Conservation (phyloP, 1,140 invertebrate species). For the Drosophila pectinifera region DNA sequence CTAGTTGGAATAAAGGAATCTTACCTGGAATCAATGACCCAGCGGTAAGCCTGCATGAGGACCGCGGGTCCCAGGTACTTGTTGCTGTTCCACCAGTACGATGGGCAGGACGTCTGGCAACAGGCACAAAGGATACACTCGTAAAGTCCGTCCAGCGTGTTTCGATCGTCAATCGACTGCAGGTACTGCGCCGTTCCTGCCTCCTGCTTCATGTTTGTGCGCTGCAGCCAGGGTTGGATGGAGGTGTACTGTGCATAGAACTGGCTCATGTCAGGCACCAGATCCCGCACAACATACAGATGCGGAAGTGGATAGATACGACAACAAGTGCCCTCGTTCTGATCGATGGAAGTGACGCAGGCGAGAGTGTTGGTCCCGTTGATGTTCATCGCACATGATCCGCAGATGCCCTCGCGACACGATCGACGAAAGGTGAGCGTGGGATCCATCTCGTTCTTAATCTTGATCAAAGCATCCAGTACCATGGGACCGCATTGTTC, state of each 20-base stretch:
- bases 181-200: constrained; percentile 90
- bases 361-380: constrained; percentile 97
- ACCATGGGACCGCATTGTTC: constrained; percentile 98
- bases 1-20: no score
- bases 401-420: constrained; percentile 98
- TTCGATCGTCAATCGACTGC: constrained; percentile 94
- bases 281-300: constrained; percentile 98
- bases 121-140: constrained; percentile 99
- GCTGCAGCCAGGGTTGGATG: constrained; percentile 97
- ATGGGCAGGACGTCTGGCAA: constrained; percentile 97
- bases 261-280: constrained; percentile 96
- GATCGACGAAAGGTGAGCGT: constrained; percentile 97
- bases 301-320: constrained; percentile 96
- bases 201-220: constrained; percentile 87
- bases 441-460: constrained; percentile 98
- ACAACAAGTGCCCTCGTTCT: constrained; percentile 53
- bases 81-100: constrained; percentile 99
- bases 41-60: constrained; percentile 96
- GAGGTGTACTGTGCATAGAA: constrained; percentile 97
- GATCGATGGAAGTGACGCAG: constrained; percentile 86
- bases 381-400: constrained; percentile 99
- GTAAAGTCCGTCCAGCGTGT: constrained; percentile 96
- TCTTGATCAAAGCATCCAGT: constrained; percentile 97
- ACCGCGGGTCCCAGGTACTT: constrained; percentile 98
- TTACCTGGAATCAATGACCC: constrained; percentile 96